Base-by-base conservation (phyloP, 2,113 vertebrate genomes). In the Burhinus bistriatus region DNA sequence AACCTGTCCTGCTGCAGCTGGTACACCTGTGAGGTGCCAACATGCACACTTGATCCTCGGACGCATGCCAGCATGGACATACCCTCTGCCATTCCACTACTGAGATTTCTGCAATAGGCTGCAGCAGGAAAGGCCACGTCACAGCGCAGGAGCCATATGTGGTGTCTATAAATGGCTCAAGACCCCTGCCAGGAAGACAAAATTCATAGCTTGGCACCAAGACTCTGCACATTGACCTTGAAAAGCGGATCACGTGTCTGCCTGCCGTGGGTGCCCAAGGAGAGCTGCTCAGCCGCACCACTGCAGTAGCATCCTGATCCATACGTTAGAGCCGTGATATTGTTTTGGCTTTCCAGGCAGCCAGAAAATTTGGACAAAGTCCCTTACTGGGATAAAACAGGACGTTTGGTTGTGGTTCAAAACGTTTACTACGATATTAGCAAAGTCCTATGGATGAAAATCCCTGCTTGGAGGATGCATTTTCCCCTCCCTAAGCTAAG, bases 61-160 rank as follows among this genome's bases (percentile, higher is more conserved):
- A 21, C 47, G 45, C 8, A 2, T 51, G 45, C 62, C 83, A 94
- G 36, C 30, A 25, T 2, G 40, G 72, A 44, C 42, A 15, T 59
- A 30, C 3, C 34, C 69, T 89, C 45, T 87, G 77, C 47, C 70
- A 44, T 22, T 85, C 32, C 26, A n/a, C 66, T 47, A 6, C 57
- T 59, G 73, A 55, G 85, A 71, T 55, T 52, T 57, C 47, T 93
- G 80, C 49, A 65, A 5, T 27, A 30, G 64, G 38, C 83, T 81
- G 64, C 81, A 89, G 59, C 81, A 96, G 45, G 45, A 91, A 40
- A 71, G 55, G 82, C 73, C 70, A 75, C 29, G 34, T 68, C 52
- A 54, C 65, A 76, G 73, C 73, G 85, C 85, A 79, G 82, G 47
- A 79, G 57, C 82, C 57, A 5, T 15, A 38, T 47, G 82, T 68